Evolutionary conservation across 2,888 invertebrate species (phyloP), one percentile per base, ranked within the genome.

Genomic region (Cryptocheilus praepositus): DNA sequence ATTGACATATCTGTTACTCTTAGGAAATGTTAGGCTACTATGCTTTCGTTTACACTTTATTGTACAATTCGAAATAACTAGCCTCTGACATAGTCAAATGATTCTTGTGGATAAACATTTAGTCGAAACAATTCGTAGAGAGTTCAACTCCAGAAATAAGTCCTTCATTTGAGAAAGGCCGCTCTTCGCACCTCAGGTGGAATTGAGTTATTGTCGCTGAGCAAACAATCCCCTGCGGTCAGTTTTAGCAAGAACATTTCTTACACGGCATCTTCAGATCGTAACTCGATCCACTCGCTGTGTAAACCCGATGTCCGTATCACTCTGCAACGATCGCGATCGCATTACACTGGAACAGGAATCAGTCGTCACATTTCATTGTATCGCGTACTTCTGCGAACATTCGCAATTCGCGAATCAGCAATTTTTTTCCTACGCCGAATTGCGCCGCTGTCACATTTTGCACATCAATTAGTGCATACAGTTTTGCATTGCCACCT

Each of bases 221-320:
- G 49, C 49, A 19, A 61, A 53, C 56, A 58, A 53, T 57, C 45
- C 58, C 55, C 61, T 58, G 63, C 22, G 54, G 36, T 51, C 46
- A 19, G 22, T 46, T 61, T 60, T 57, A 43, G n/a, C 62, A 46
- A 53, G 18, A 52, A 53, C 61, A 64, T 66, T 57, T 60, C 60
- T 59, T 61, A 55, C 53, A 57, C 61, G 56, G 53, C 67, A 68
- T 67, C 65, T 59, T 65, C 66, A 59, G 64, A 58, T 66, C 61
- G 76, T 70, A 76, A 72, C 61, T 56, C 74, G 70, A 76, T 68
- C 67, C 73, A 51, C 43, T 53, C 52, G 28, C 51, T 64, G 64
- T 71, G 76, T 76, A 74, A 77, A 76, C 69, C 67, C 70, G 61
- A 65, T 74, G 76, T 77, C 68, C 53, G 66, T 57, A 45, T 76